phyloP scores from a whole-genome alignment of 2,113 vertebrate species.

The Eclectus roratus region DNA sequence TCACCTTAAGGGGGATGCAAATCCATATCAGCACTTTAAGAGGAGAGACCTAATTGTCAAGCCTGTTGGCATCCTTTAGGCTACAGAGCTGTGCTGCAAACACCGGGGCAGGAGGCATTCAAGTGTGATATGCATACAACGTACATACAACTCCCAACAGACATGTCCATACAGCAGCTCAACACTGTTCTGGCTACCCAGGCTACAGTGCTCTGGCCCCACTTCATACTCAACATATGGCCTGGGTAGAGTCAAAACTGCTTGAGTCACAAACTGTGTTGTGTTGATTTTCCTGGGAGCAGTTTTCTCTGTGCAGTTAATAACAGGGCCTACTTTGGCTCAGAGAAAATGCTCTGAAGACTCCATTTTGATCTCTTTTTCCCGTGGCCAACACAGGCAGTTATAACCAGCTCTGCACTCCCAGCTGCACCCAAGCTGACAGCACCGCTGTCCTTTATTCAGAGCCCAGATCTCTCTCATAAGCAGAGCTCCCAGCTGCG shows the following conservation, averaged over 20 bases:
- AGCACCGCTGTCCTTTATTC: neutral
- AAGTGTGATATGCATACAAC: neutral
- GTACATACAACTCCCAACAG: neutral
- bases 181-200: neutral
- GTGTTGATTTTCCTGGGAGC: neutral
- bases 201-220: neutral
- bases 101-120: neutral
- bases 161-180: neutral
- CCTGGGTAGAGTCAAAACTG: neutral
- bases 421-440: neutral
- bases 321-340: neutral
- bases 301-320: neutral
- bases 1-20: neutral
- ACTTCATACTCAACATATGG: accelerated
- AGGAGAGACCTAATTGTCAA: neutral
- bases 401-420: neutral
- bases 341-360: neutral
- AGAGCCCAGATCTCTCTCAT: neutral
- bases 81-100: neutral
- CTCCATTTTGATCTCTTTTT: neutral
- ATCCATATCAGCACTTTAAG: neutral
- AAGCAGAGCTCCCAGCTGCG: neutral
- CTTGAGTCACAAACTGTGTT: neutral
- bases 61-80: neutral
- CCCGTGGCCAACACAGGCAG: neutral